Percentiles rank a stretch among this genome's conserved stretches.
These are phyloP conservation scores for Sarcoramphus papa DNA, from an alignment of 2,797 vertebrate genomes.

Conservation along the genomic window DNA sequence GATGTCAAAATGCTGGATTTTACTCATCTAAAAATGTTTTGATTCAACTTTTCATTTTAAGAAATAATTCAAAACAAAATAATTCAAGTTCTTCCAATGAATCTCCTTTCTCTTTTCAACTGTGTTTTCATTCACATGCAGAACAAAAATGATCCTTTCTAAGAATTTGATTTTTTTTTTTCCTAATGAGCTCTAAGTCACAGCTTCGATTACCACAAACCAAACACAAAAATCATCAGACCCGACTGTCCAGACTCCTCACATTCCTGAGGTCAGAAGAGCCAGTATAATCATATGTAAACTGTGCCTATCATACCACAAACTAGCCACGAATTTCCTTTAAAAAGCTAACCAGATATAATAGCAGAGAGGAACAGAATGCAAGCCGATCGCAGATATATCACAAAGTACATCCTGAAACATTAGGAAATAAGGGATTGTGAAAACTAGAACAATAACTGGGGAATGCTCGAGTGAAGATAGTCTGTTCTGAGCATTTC, in stretches of 20 bases:
- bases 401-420: background rate
- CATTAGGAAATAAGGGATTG: background rate
- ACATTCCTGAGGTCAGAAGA: background rate
- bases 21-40: background rate
- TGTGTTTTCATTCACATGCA: background rate
- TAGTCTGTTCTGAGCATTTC: background rate
- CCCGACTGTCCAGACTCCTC: background rate
- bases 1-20: background rate
- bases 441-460: background rate
- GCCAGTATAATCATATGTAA: background rate
- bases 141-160: background rate
- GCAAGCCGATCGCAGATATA: background rate
- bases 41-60: background rate
- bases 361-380: background rate
- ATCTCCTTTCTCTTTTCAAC: background rate
- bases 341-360: background rate
- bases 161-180: background rate
- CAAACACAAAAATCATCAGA: background rate
- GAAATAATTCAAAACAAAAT: background rate
- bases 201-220: background rate
- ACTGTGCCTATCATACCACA: background rate
- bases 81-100: background rate
- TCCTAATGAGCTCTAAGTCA: background rate
- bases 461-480: background rate
- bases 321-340: background rate